A percentile compares a stretch with the other conserved stretches of the same genome.
Conservation (phyloP, 2,888 invertebrate species). For the Chrysolina oricalcia region DNA sequence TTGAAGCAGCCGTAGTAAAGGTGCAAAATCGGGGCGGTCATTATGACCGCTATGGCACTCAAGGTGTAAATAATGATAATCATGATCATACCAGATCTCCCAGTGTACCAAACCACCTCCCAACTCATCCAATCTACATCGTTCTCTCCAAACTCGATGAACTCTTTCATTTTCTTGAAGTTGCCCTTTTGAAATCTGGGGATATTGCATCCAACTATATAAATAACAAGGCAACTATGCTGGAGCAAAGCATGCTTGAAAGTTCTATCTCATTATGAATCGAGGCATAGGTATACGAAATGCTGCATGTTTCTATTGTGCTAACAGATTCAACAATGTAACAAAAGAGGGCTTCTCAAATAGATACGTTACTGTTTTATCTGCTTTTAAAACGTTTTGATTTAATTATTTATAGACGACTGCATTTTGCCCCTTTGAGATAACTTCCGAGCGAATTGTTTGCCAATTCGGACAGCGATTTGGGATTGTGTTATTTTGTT, state of each 20-base stretch:
- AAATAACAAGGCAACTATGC: neutral
- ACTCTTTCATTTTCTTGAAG: too few species aligned
- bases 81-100: too few species aligned
- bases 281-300: neutral
- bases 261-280: neutral
- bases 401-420: constrained; percentile 27
- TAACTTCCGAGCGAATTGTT: constrained; percentile 1
- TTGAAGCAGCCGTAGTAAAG: too few species aligned
- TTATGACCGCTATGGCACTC: too few species aligned
- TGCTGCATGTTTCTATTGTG: constrained; percentile 15
- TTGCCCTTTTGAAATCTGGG: too few species aligned
- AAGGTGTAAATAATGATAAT: too few species aligned
- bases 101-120: too few species aligned
- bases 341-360: constrained; percentile 20
- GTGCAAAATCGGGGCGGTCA: too few species aligned
- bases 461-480: neutral
- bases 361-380: constrained; percentile 22
- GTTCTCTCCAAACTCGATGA: neutral
- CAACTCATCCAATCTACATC: neutral
- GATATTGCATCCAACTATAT: too few species aligned
- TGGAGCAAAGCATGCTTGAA: neutral
- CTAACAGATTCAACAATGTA: constrained; percentile 29
- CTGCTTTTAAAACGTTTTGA: constrained; percentile 22
- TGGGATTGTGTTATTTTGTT: neutral
- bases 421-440: constrained; percentile 23